Evolutionary conservation across 1,140 invertebrate species (phyloP).

Genomic region (Cotesia vestalis): DNA sequence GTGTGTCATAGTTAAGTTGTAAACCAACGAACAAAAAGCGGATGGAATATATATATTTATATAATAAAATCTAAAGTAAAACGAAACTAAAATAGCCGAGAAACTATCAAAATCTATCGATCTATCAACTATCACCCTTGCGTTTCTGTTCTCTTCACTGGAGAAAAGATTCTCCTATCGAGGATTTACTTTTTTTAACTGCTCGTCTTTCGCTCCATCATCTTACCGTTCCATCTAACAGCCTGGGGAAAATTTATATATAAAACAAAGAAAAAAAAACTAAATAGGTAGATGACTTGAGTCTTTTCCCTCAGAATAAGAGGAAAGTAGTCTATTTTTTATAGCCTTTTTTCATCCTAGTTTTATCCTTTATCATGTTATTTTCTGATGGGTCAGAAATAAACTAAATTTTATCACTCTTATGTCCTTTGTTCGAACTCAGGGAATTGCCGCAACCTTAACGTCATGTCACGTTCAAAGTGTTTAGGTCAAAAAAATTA

Average conservation of each 20-base stretch:
- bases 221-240: neutral
- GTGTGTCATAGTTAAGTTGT: too few species aligned
- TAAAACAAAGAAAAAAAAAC: too few species aligned
- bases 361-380: neutral
- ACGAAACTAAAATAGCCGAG: neutral
- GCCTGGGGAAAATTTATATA: too few species aligned
- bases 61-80: too few species aligned
- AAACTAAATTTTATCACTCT: constrained; percentile 2
- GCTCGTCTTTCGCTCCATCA: constrained; percentile 20
- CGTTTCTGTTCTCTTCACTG: too few species aligned
- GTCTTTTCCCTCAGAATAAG: neutral
- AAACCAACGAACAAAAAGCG: too few species aligned
- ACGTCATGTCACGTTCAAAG: neutral
- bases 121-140: constrained; percentile 10
- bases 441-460: neutral
- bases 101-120: constrained; percentile 30
- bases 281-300: neutral
- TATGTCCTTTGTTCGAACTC: neutral
- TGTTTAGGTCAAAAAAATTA: neutral
- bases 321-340: neutral
- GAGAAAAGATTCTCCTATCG: neutral
- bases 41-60: too few species aligned
- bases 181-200: constrained; percentile 7
- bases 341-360: neutral
- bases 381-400: constrained; percentile 7